A percentile compares a stretch with the other conserved stretches of the same genome.
phyloP scores from a whole-genome alignment of 2,113 vertebrate species.

The Anguilla rostrata region DNA sequence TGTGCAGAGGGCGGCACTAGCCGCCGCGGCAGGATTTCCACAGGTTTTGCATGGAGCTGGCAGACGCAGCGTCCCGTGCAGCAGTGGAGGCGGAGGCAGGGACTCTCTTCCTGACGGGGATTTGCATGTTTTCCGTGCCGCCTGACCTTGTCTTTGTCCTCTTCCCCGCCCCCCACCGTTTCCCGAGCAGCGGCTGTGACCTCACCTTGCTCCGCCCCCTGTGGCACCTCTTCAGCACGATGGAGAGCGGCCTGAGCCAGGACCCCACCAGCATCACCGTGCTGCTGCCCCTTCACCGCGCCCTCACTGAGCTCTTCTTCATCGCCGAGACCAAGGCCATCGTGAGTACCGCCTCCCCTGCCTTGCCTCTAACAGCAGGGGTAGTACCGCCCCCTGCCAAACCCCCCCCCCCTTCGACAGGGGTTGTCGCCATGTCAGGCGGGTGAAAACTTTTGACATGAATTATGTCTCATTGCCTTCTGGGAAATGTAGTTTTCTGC shows the following conservation, averaged over 20 bases:
- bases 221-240: slow-evolving; percentile 88
- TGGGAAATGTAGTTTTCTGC: too few species aligned
- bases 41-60: slow-evolving; percentile 59
- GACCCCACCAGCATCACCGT: slow-evolving; percentile 80
- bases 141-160: neutral
- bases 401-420: too few species aligned
- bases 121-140: slow-evolving; percentile 57
- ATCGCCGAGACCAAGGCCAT: slow-evolving; percentile 84
- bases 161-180: neutral
- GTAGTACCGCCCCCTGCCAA: too few species aligned
- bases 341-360: slow-evolving; percentile 67
- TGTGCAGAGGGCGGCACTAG: neutral
- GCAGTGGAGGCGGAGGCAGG: slow-evolving; percentile 46
- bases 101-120: slow-evolving; percentile 48
- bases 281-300: slow-evolving; percentile 89
- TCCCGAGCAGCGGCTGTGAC: slow-evolving; percentile 78
- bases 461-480: too few species aligned
- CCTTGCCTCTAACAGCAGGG: too few species aligned
- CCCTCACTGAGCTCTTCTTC: slow-evolving; percentile 94
- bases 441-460: too few species aligned
- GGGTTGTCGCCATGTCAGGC: too few species aligned
- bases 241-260: slow-evolving; percentile 82
- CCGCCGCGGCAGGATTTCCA: neutral
- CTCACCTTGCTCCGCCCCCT: slow-evolving; percentile 87
- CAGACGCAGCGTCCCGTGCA: slow-evolving; percentile 38